Percentiles rank a stretch among this genome's conserved stretches.
Conservation (phyloP, 2,888 invertebrate species). For the Pammene aurita region DNA sequence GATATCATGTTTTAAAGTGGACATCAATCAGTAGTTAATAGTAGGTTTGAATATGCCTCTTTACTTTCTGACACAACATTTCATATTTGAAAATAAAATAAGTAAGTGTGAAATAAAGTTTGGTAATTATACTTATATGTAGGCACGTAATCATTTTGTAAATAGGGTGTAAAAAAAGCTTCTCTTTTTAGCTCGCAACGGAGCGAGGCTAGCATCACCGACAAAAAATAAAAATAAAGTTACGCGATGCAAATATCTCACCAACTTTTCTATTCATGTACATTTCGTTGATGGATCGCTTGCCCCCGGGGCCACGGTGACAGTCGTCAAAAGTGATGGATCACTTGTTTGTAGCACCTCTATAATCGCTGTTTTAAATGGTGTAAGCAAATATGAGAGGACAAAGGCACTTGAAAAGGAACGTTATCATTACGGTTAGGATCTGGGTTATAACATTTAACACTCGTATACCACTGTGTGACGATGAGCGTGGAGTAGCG, state of each 20-base stretch:
- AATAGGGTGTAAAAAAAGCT: not conserved
- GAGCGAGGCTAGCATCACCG: not conserved
- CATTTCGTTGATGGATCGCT: constrained; percentile 15
- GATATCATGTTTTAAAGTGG: no score
- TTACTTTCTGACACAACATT: no score
- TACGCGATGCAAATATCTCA: not conserved
- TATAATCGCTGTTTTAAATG: constrained; percentile 9
- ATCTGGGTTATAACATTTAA: no score
- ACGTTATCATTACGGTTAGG: no score
- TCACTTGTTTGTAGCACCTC: constrained; percentile 26
- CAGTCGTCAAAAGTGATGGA: constrained; percentile 17
- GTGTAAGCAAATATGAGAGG: not conserved
- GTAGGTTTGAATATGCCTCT: no score
- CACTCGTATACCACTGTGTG: no score
- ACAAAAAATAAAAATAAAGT: not conserved
- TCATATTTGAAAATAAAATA: no score
- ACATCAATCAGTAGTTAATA: no score
- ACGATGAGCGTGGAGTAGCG: no score
- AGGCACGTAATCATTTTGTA: no score
- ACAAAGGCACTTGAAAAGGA: not conserved
- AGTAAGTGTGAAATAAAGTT: no score
- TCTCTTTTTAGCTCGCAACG: not conserved
- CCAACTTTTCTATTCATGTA: constrained; percentile 8
- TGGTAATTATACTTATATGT: no score
- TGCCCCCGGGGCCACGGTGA: constrained; percentile 6